phyloP scores from a whole-genome alignment of 1,140 invertebrate species.

The Lordiphosa clarofinis region DNA sequence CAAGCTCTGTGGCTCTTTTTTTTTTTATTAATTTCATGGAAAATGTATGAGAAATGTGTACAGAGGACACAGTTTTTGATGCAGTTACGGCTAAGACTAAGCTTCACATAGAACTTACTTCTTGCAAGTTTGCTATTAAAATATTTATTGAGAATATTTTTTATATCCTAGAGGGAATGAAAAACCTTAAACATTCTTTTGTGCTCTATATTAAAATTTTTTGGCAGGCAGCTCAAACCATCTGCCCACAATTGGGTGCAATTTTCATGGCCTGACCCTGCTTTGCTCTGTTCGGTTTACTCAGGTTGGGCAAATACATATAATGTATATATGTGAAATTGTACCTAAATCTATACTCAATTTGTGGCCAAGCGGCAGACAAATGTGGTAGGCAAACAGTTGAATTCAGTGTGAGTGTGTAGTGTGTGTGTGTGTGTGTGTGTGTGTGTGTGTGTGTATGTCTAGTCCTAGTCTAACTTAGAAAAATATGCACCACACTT shows the following conservation, averaged over 20 bases:
- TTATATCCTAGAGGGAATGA: too few species aligned
- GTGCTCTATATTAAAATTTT: too few species aligned
- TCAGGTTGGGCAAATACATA: conserved; percentile 57
- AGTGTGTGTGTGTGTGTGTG: not conserved
- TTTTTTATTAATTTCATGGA: too few species aligned
- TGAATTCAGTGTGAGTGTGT: conserved; percentile 8
- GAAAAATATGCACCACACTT: conserved; percentile 52
- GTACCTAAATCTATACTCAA: conserved; percentile 35
- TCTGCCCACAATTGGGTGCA: conserved; percentile 32
- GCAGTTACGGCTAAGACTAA: too few species aligned
- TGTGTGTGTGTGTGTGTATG: not conserved
- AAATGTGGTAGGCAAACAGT: conserved; percentile 16
- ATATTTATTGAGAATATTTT: too few species aligned
- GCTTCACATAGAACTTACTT: too few species aligned
- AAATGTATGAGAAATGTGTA: too few species aligned
- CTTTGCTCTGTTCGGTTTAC: conserved; percentile 34
- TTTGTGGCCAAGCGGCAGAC: conserved; percentile 29
- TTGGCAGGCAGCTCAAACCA: conserved; percentile 1
- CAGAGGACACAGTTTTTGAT: too few species aligned
- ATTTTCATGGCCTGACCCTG: conserved; percentile 2
- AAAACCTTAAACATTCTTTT: not conserved
- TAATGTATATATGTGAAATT: conserved; percentile 33
- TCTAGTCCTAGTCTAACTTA: conserved; percentile 5
- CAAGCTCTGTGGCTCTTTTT: too few species aligned
- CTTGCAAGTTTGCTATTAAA: too few species aligned